Evolutionary conservation across 2,888 invertebrate species (phyloP), one percentile per base, ranked within the genome.

Genomic region (Palloptera scutellata): DNA sequence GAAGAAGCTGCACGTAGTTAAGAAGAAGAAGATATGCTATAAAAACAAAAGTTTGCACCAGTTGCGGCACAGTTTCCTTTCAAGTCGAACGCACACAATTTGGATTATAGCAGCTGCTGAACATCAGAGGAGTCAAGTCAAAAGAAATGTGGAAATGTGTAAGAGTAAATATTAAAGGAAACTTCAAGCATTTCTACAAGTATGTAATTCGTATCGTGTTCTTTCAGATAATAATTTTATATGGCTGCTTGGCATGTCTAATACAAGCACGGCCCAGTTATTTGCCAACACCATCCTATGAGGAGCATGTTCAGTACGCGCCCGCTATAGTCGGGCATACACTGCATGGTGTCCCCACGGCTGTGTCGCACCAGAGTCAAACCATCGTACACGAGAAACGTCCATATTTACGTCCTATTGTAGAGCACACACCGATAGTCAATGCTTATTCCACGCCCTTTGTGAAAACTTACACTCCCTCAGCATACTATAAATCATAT

Each of bases 351-450:
- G 19, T 80, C 64, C 83, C 83, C 9, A 77, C 83, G 0, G 83
- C 83, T 1, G 74, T 83, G 5, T 83, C 83, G 11, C 83, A 83
- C 68, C 83, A 83, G 70, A 83, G 83, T 66, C 83, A 83, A 54
- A 83, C 83, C 13, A 81, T 83, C 70, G 81, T 83, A 15, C 83
- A 83, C 61, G 83, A 83, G 73, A 83, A 82, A 67, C 80, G 84
- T 60, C 83, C 83, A 15, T 83, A 81, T 48, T 73, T 81, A 68
- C 75, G 82, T 8, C 82, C 81, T 20, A 81, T 83, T 51, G 61
- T 82, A 11, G 76, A 77, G 0, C 80, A 81, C 58, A 58, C 78
- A 4, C 82, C 83, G 0, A 68, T 80, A 1, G 66, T 80, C 42
- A 78, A 75, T 52, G 57, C 76, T 4, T 70, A 68, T 75, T 2